These are phyloP conservation scores for Formica selysi DNA, from an alignment of 1,140 invertebrate genomes.

Conservation along the genomic window DNA sequence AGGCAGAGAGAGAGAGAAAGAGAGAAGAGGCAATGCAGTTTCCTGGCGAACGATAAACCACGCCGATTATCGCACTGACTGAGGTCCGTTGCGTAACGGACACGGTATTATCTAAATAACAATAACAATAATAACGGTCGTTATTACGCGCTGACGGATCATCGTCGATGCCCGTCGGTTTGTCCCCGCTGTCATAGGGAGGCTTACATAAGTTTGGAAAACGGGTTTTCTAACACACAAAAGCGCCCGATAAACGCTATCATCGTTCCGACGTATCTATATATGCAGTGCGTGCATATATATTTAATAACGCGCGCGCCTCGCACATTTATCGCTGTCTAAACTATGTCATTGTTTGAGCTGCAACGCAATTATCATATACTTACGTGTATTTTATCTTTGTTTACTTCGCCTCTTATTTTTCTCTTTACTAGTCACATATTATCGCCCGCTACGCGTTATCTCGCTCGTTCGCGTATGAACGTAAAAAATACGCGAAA, in stretches of 20 bases:
- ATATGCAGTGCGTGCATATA: not conserved
- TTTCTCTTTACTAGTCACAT: constrained; percentile 42
- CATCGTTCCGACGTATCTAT: not conserved
- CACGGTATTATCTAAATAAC: constrained; percentile 56
- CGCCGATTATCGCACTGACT: constrained; percentile 54
- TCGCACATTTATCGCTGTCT: constrained; percentile 36
- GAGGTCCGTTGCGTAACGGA: constrained; percentile 49
- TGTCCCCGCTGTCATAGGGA: not conserved
- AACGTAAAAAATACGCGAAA: constrained; percentile 41
- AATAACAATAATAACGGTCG: constrained; percentile 58
- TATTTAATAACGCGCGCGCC: constrained; percentile 14
- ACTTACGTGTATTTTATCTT: constrained; percentile 61
- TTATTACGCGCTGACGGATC: constrained; percentile 35
- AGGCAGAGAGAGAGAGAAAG: not conserved
- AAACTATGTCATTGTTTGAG: constrained; percentile 62
- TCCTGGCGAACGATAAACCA: constrained; percentile 55
- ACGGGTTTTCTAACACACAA: constrained; percentile 42
- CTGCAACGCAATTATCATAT: constrained; percentile 60
- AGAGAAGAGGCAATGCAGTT: constrained; percentile 2
- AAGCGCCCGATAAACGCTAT: constrained; percentile 41
- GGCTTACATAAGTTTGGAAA: constrained; percentile 59
- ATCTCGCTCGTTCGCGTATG: constrained; percentile 42
- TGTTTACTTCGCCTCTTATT: constrained; percentile 58
- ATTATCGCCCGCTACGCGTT: constrained; percentile 44
- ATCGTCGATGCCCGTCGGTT: constrained; percentile 6